Conservation (phyloP, 2,888 invertebrate species). For the Deroplatys truncata region DNA sequence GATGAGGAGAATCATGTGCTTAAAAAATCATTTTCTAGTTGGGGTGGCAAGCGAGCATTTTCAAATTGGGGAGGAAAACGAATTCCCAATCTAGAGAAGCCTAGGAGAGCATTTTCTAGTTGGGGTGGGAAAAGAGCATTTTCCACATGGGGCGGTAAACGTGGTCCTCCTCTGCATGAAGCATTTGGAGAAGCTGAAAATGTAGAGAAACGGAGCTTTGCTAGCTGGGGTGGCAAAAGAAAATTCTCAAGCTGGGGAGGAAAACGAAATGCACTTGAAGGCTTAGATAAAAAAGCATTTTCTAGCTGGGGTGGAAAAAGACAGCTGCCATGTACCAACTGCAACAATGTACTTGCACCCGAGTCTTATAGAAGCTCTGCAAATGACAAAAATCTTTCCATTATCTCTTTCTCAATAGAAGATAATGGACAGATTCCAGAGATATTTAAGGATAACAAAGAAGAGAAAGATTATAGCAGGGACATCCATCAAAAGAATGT, state of each 20-base stretch:
- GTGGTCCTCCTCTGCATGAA: background rate
- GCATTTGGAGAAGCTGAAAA: background rate
- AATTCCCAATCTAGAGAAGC: background rate
- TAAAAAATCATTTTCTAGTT: background rate
- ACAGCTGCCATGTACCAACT: background rate
- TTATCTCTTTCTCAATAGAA: background rate
- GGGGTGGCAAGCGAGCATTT: background rate
- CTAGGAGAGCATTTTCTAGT: background rate
- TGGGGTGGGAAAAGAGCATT: background rate
- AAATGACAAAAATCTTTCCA: background rate
- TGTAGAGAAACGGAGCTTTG: background rate
- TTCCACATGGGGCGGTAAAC: background rate
- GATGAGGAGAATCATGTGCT: background rate
- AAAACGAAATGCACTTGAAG: background rate
- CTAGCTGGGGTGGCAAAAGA: background rate
- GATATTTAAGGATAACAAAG: background rate
- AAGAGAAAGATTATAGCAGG: background rate
- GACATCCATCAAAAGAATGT: background rate
- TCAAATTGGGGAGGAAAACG: background rate
- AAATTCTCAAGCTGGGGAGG: background rate
- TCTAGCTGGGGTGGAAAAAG: background rate
- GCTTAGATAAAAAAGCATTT: background rate
- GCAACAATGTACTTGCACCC: background rate
- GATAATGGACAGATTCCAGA: background rate
- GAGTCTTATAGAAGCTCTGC: background rate